Conservation (phyloP, 2,113 vertebrate genomes). For the Chaetodon auriga region DNA sequence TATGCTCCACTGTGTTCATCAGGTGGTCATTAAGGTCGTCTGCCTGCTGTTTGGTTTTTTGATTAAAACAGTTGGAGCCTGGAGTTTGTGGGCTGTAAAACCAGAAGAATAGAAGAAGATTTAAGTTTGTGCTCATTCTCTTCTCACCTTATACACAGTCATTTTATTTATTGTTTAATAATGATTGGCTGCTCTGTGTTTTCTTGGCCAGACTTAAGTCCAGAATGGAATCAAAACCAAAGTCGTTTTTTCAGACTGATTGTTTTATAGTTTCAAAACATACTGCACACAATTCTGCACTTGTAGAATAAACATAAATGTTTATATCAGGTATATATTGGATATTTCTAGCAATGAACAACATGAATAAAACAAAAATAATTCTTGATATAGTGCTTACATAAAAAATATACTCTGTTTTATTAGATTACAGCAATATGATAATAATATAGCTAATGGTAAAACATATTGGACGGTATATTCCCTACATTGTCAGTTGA, state of each 20-base stretch:
- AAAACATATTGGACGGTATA: not conserved
- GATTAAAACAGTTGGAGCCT: not conserved
- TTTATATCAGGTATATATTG: not conserved
- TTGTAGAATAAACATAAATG: not conserved
- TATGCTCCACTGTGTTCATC: too few species aligned
- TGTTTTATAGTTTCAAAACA: not conserved
- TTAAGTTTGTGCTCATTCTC: too few species aligned
- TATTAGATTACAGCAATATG: not conserved
- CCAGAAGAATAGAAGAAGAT: not conserved
- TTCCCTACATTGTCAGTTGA: not conserved
- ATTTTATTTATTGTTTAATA: not conserved
- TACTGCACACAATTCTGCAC: not conserved
- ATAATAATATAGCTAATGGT: not conserved
- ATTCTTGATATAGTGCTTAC: not conserved
- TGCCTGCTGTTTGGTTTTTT: not conserved
- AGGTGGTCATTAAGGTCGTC: too few species aligned
- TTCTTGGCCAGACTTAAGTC: too few species aligned
- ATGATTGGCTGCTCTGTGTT: not conserved
- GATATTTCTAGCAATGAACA: not conserved
- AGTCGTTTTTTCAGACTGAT: not conserved
- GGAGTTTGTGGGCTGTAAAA: not conserved
- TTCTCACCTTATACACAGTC: not conserved
- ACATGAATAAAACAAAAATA: not conserved
- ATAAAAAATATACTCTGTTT: too few species aligned
- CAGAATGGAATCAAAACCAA: not conserved